Conservation (phyloP, 2,113 vertebrate genomes). For the Beaufortia kweichowensis region DNA sequence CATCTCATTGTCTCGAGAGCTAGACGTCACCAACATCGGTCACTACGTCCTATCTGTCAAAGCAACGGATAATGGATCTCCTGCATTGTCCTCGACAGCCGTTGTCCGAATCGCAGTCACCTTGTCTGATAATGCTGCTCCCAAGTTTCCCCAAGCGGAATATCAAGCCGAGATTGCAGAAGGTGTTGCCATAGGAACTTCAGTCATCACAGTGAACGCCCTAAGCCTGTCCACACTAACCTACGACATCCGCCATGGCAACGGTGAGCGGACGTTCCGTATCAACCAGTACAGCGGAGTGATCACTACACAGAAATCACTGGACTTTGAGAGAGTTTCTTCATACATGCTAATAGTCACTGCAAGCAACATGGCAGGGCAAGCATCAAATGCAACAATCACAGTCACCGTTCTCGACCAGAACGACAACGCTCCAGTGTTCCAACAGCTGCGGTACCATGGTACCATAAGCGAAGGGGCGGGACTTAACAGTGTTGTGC, state of each 20-base stretch:
- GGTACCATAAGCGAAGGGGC: slow-evolving; percentile 93
- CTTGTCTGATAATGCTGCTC: slow-evolving; percentile 89
- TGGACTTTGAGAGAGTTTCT: slow-evolving; percentile 84
- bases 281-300: slow-evolving; percentile 96
- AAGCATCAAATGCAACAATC: slow-evolving; percentile 87
- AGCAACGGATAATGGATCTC: slow-evolving; percentile 86
- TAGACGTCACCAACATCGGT: slow-evolving; percentile 85
- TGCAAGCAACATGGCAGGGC: slow-evolving; percentile 95
- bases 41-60: slow-evolving; percentile 92
- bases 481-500: slow-evolving; percentile 87
- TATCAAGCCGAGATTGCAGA: slow-evolving; percentile 91
- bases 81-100: slow-evolving; percentile 85
- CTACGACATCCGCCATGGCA: slow-evolving; percentile 89
- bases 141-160: slow-evolving; percentile 88
- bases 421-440: slow-evolving; percentile 92
- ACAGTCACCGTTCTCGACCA: slow-evolving; percentile 87
- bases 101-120: slow-evolving; percentile 89
- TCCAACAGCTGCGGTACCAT: slow-evolving; percentile 83
- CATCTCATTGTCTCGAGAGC: slow-evolving; percentile 85
- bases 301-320: slow-evolving; percentile 81
- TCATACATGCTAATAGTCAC: slow-evolving; percentile 85
- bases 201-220: slow-evolving; percentile 84
- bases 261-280: slow-evolving; percentile 78
- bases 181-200: slow-evolving; percentile 85
- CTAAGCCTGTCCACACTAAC: slow-evolving; percentile 90